phyloP scores from a whole-genome alignment of 2,888 invertebrate genomes.

The Leucoma salicis region DNA sequence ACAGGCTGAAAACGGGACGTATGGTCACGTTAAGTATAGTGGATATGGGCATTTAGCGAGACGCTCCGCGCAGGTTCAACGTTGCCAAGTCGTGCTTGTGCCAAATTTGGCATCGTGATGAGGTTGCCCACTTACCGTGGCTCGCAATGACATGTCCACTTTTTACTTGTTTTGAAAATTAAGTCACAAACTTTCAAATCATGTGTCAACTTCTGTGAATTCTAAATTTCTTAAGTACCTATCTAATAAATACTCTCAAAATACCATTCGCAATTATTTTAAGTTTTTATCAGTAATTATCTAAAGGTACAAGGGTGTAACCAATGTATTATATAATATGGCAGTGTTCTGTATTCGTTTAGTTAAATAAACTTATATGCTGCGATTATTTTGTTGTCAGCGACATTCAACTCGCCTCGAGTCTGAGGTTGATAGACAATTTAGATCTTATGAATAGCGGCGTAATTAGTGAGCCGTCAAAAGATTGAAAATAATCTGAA shows the following conservation, averaged over 20 bases:
- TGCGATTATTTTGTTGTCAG: constrained; percentile 36
- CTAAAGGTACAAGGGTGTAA: too few species aligned
- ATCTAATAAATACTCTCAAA: not conserved
- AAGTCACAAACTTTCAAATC: constrained; percentile 17
- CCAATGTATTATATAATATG: not conserved
- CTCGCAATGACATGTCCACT: constrained; percentile 46
- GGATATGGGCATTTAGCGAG: constrained; percentile 54
- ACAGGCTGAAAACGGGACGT: too few species aligned
- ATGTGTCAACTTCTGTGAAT: constrained; percentile 36
- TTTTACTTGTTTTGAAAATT: constrained; percentile 47
- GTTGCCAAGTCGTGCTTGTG: constrained; percentile 73
- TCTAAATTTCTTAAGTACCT: constrained; percentile 7
- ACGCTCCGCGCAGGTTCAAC: constrained; percentile 44
- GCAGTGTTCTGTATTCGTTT: constrained; percentile 11
- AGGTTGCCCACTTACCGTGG: constrained; percentile 41
- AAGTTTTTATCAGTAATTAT: constrained; percentile 7
- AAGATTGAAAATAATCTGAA: too few species aligned
- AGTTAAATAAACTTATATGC: constrained; percentile 27
- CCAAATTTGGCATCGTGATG: constrained; percentile 66
- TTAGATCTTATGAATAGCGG: too few species aligned
- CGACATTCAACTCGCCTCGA: too few species aligned
- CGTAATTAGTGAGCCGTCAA: too few species aligned
- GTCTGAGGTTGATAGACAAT: too few species aligned
- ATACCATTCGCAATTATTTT: not conserved
- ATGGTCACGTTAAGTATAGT: too few species aligned